These are phyloP conservation scores for Corythornis madagascariensis DNA, from an alignment of 2,113 vertebrate genomes.

Conservation along the genomic window DNA sequence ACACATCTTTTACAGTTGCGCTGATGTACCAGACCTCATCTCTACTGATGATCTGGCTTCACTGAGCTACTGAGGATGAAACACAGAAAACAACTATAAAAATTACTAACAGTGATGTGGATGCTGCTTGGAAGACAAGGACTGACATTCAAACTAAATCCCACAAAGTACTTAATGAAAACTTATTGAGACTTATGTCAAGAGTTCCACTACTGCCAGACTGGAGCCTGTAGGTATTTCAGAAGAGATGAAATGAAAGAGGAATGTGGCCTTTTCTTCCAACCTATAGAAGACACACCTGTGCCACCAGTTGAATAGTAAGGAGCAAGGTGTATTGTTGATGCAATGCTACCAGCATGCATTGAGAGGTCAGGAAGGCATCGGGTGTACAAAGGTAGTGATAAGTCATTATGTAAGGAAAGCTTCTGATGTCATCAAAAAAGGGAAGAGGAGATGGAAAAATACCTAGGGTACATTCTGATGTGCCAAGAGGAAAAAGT, in stretches of 20 bases:
- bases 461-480: background rate
- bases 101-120: background rate
- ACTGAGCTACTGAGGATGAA: background rate
- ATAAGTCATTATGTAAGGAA: background rate
- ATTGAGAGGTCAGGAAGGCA: background rate
- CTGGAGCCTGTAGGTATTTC: background rate
- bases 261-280: background rate
- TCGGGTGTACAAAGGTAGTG: background rate
- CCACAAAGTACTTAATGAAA: background rate
- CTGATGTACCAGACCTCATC: background rate
- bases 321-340: background rate
- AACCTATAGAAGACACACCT: background rate
- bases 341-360: background rate
- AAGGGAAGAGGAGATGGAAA: background rate
- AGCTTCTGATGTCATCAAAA: background rate
- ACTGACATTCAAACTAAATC: background rate
- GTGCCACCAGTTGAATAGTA: too few relatives aligned
- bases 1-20: background rate
- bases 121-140: background rate
- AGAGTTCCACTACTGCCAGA: background rate
- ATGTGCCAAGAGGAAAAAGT: background rate
- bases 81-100: background rate
- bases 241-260: background rate
- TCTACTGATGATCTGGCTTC: background rate
- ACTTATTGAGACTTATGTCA: background rate